Percentiles rank a stretch among this genome's conserved stretches.
phyloP scores from a whole-genome alignment of 30 jellyfish, hydroid and myxozoan genomes.

The Cassiopea andromeda region DNA sequence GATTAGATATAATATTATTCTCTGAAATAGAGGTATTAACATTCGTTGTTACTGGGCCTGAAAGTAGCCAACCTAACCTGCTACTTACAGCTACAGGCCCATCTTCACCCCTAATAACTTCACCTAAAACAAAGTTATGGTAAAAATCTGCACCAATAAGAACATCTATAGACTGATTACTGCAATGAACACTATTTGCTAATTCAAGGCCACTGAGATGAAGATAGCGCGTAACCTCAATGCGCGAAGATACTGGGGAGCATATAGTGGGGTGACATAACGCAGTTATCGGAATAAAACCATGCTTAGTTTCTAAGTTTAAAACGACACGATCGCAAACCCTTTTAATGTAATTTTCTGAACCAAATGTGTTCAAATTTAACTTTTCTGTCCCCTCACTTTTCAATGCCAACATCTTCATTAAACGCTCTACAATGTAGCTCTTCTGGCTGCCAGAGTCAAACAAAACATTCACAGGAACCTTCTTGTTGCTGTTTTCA shows the following conservation, averaged over 20 bases:
- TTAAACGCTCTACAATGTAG: conserved; percentile 6
- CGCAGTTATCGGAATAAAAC: not conserved
- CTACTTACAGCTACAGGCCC: conserved; percentile 48
- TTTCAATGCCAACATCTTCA: conserved; percentile 1
- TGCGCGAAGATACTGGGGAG: conserved; percentile 12
- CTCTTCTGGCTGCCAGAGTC: conserved; percentile 29
- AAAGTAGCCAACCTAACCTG: conserved; percentile 42
- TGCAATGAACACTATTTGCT: conserved; percentile 19
- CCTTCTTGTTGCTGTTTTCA: conserved; percentile 7
- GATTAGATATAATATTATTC: not conserved
- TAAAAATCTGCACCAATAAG: conserved; percentile 10
- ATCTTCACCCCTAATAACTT: conserved; percentile 28
- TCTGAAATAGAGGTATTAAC: conserved; percentile 3
- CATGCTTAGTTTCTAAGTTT: conserved; percentile 22
- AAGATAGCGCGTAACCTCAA: not conserved
- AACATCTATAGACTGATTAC: conserved; percentile 18
- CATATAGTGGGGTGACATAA: not conserved
- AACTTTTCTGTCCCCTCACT: not conserved
- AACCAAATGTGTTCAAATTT: conserved; percentile 26
- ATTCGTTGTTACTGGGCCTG: conserved; percentile 12
- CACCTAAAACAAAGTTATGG: conserved; percentile 16
- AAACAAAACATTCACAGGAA: not conserved
- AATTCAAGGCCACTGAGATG: not conserved
- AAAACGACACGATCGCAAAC: conserved; percentile 17
- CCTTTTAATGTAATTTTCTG: conserved; percentile 4